These are phyloP conservation scores for Microtus obscurus DNA, from an alignment of 2,797 vertebrate genomes.

Conservation along the genomic window DNA sequence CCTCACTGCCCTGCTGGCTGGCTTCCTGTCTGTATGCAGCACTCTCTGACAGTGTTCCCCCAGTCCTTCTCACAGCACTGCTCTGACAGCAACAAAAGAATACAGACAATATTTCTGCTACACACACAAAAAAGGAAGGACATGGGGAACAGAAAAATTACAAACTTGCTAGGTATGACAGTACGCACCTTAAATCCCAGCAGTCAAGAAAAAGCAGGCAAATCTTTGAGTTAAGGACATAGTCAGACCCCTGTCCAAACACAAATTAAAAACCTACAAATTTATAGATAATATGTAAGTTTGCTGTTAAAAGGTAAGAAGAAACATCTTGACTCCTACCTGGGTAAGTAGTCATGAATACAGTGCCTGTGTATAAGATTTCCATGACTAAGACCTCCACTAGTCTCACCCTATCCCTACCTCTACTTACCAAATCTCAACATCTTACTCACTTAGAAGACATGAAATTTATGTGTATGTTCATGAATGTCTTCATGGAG, in stretches of 20 bases:
- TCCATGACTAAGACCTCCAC: conserved; percentile 8
- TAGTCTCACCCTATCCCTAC: conserved; percentile 29
- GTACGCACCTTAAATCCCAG: neutral
- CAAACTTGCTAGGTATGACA: neutral
- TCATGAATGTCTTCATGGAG: neutral
- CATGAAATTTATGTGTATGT: neutral
- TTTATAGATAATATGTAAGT: conserved; percentile 61
- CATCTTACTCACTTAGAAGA: conserved; percentile 44
- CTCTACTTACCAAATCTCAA: conserved; percentile 58
- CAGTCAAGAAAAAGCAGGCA: neutral
- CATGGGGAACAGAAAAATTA: neutral
- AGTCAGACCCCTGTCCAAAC: neutral
- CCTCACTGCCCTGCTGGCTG: neutral
- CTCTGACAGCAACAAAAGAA: neutral
- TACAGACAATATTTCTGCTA: neutral
- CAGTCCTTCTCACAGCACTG: neutral
- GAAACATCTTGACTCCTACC: conserved; percentile 5
- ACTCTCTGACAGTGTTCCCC: neutral
- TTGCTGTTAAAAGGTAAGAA: conserved; percentile 52
- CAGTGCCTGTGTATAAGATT: neutral
- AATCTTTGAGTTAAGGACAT: neutral
- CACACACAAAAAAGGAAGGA: neutral
- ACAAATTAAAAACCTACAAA: neutral
- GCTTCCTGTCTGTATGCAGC: neutral
- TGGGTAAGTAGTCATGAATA: conserved; percentile 11